A percentile compares a stretch with the other conserved stretches of the same genome.
These are phyloP conservation scores for Orchestes rusci DNA, from an alignment of 2,888 invertebrate species.

Conservation along the genomic window DNA sequence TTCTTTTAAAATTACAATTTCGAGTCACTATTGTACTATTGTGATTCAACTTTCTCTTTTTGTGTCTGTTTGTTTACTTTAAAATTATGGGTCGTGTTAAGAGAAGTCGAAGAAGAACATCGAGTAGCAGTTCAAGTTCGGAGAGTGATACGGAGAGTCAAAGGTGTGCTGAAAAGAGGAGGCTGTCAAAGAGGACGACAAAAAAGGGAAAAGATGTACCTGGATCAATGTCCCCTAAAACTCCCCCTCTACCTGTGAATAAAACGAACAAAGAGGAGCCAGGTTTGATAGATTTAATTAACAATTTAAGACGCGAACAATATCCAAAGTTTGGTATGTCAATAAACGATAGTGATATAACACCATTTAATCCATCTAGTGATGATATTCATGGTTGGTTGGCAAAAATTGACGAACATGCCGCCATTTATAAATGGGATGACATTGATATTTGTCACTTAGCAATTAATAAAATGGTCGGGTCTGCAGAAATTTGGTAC, in stretches of 20 bases:
- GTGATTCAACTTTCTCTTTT: too few relatives aligned
- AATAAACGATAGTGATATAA: conserved; percentile 5
- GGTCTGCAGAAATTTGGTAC: conserved; percentile 12
- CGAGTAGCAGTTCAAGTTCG: not conserved
- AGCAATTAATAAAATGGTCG: conserved; percentile 10
- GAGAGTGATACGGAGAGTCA: too few relatives aligned
- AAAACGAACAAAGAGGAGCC: not conserved
- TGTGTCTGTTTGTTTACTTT: not conserved
- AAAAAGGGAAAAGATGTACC: not conserved
- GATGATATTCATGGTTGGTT: conserved; percentile 9
- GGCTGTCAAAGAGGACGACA: not conserved
- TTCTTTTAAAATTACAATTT: not conserved
- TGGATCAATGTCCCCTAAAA: not conserved
- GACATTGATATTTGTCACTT: conserved; percentile 12
- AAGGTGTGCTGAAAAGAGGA: too few relatives aligned
- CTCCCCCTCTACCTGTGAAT: not conserved
- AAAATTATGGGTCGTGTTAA: not conserved
- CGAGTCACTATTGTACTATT: too few relatives aligned
- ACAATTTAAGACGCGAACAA: not conserved
- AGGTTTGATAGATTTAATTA: too few relatives aligned
- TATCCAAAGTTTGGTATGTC: conserved; percentile 2
- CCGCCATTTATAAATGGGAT: conserved; percentile 9
- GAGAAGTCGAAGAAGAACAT: not conserved
- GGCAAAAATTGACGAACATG: conserved; percentile 11
- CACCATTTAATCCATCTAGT: conserved; percentile 1